phyloP scores from a whole-genome alignment of 2,888 invertebrate genomes.

The Smittia sp. region DNA sequence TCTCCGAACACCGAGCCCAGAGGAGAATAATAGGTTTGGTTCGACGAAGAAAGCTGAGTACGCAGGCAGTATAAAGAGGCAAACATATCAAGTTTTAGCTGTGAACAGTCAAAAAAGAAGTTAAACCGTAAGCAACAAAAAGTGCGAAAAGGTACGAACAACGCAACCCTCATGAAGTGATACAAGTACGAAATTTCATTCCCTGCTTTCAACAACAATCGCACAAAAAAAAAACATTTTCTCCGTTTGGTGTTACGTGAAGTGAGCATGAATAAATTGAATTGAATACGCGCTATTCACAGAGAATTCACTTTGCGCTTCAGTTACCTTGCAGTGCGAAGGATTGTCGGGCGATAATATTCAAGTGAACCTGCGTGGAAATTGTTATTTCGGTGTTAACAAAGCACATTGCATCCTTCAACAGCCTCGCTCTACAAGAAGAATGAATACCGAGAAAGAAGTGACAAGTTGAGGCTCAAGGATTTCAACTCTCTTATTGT shows the following conservation, averaged over 20 bases:
- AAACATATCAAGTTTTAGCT: background rate
- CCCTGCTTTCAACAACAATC: background rate
- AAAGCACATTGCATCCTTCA: background rate
- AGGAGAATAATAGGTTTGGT: no score
- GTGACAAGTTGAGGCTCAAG: constrained; percentile 32
- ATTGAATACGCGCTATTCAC: no score
- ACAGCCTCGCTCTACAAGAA: background rate
- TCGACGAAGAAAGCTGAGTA: background rate
- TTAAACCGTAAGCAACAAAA: background rate
- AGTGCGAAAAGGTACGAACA: background rate
- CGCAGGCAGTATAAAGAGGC: background rate
- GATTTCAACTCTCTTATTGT: background rate
- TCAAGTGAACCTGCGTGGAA: background rate
- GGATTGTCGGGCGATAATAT: background rate
- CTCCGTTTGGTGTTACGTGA: background rate
- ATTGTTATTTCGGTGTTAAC: background rate
- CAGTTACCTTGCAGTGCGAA: background rate
- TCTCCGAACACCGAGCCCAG: background rate
- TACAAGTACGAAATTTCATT: background rate
- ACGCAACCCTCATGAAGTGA: background rate
- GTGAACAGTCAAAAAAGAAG: no score
- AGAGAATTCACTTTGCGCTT: background rate
- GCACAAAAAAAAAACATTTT: background rate
- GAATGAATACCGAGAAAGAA: background rate
- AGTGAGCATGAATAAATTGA: constrained; percentile 1